Base-by-base conservation (phyloP, 2,113 vertebrate species). In the Erpornis zantholeuca region DNA sequence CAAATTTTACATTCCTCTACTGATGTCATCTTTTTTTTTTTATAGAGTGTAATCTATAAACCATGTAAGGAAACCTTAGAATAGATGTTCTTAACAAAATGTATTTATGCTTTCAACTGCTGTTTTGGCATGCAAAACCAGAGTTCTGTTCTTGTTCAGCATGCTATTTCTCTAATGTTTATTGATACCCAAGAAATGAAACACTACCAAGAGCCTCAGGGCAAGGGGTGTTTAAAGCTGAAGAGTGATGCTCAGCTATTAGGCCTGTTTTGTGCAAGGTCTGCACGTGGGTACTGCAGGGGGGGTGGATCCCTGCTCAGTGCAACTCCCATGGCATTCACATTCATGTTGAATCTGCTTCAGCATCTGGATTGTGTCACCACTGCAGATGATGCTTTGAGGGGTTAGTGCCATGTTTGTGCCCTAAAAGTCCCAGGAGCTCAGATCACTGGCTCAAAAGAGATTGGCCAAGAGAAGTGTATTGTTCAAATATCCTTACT, bases 1-100 rank as follows among this genome's bases (percentile, higher is more conserved):
- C 96, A 97, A 45, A 86, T 97, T 97, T 97, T 97, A 93, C 90
- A 91, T 97, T 96, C 78, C 70, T 95, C 83, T 89, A 29, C 91
- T 91, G 94, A 82, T 94, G 76, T 95, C 19, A 86, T 96, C 1
- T 78, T 90, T 90, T 44, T 42, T 80, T 85, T 75, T 60, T 52
- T 49, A 94, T 52, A 21, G 77, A 75, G 52, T 81, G 52, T 81
- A 96, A 97, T 94, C 90, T 97, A 76, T 95, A 96, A 97, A 92
- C 82, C 42, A 64, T 76, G 81, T 89, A 93, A 89, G 91, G 92
- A 95, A 96, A 87, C 86, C 40, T 92, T 91, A 80, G 82, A 71
- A 69, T 94, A 82, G 82, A 27, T 61, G 56, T 91, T 95, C 53
- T 82, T 76, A 94, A 47, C 44, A 68, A 93, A 94, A 88, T 81